Conservation (phyloP, 2,797 vertebrate genomes). For the Alauda arvensis region DNA sequence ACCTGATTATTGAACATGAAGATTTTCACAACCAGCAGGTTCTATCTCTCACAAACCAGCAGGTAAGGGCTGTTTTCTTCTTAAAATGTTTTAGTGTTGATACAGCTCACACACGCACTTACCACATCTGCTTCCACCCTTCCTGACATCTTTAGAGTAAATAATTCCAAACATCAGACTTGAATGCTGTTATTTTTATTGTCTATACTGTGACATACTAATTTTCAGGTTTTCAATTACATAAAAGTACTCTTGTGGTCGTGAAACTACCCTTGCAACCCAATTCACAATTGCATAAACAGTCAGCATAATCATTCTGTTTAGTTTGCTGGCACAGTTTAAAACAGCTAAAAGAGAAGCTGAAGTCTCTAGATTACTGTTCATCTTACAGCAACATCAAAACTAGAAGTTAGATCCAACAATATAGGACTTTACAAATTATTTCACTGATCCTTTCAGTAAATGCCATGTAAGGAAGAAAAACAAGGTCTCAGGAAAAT, state of each 20-base stretch:
- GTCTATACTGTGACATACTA: not conserved
- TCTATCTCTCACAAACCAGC: not conserved
- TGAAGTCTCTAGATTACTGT: not conserved
- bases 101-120: not conserved
- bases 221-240: constrained; percentile 11
- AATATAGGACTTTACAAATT: not conserved
- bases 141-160: not conserved
- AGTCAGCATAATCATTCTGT: not conserved
- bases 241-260: not conserved
- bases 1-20: not conserved
- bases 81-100: not conserved
- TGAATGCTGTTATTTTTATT: not conserved
- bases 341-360: not conserved
- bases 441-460: not conserved
- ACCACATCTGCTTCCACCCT: not conserved
- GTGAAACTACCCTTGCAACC: not conserved
- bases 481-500: not conserved
- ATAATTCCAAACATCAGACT: not conserved
- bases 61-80: not conserved
- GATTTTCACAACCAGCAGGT: not conserved
- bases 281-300: not conserved
- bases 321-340: not conserved
- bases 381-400: not conserved
- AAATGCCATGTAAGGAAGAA: not conserved
- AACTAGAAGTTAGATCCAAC: not conserved